These are phyloP conservation scores for Cryptotis parvus DNA, from an alignment of 2,113 vertebrate species.

Conservation along the genomic window DNA sequence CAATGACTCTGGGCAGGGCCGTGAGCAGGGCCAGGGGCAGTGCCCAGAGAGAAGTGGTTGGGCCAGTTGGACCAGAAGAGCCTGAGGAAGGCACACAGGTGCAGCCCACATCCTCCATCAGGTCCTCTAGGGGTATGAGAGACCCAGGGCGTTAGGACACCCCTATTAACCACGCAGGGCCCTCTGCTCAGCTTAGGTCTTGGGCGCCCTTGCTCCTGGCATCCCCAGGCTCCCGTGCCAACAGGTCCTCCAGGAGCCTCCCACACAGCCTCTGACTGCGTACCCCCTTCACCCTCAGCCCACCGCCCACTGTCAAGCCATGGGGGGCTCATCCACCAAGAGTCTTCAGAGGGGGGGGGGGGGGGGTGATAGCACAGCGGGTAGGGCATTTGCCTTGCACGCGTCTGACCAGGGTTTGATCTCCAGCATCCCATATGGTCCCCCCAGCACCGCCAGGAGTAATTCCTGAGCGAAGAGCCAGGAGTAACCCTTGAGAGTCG, in stretches of 20 bases:
- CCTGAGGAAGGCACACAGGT: not conserved
- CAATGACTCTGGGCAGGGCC: constrained; percentile 35
- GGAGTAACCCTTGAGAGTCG: too few relatives aligned
- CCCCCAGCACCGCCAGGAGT: too few relatives aligned
- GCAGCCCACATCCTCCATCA: constrained; percentile 25
- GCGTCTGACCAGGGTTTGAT: too few relatives aligned
- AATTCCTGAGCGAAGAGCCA: too few relatives aligned
- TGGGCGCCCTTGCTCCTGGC: not conserved
- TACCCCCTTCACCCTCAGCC: not conserved
- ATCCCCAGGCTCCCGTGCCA: not conserved
- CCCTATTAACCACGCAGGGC: not conserved
- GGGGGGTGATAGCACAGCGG: too few relatives aligned
- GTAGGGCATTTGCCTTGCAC: too few relatives aligned
- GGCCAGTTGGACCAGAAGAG: constrained; percentile 74
- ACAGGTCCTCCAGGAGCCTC: not conserved
- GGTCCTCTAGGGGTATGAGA: constrained; percentile 12
- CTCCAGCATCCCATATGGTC: too few relatives aligned
- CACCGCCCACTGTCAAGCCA: not conserved
- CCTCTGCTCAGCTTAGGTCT: not conserved
- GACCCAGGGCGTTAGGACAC: not conserved
- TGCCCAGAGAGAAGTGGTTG: constrained; percentile 64
- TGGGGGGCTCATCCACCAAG: not conserved
- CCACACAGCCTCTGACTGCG: not conserved
- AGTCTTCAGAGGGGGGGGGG: not conserved
- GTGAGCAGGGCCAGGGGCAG: constrained; percentile 40